Conservation (phyloP, 2,888 invertebrate genomes). For the Lypha dubia region DNA sequence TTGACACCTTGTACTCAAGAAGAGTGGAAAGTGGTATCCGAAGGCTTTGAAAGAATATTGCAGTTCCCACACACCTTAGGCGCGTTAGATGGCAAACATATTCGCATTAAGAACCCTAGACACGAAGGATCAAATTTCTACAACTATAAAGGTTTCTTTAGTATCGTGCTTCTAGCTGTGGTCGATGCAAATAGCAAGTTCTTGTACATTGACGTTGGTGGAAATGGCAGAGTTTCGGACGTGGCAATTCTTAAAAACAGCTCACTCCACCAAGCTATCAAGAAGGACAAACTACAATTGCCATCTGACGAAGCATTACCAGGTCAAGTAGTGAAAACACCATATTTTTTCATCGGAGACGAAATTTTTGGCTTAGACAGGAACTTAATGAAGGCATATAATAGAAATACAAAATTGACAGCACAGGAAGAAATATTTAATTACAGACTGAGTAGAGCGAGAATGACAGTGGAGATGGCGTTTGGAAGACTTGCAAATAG, state of each 20-base stretch:
- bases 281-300: constrained; percentile 2
- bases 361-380: constrained; percentile 27
- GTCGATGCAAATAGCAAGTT: background rate
- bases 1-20: background rate
- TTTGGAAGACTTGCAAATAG: background rate
- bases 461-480: constrained; percentile 10
- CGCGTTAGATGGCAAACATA: constrained; percentile 15
- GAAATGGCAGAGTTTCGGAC: constrained; percentile 20
- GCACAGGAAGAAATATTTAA: constrained; percentile 23
- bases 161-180: constrained; percentile 10
- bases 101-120: background rate
- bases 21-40: background rate
- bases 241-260: constrained; percentile 4
- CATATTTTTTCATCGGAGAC: constrained; percentile 17
- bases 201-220: constrained; percentile 14
- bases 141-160: constrained; percentile 8
- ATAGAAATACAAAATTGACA: background rate
- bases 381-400: constrained; percentile 11
- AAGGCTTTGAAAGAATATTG: background rate
- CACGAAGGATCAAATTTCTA: constrained; percentile 7
- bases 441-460: constrained; percentile 16
- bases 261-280: background rate
- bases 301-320: constrained; percentile 14
- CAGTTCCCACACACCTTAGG: constrained; percentile 1
- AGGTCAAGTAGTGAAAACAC: constrained; percentile 17